A percentile compares a stretch with the other conserved stretches of the same genome.
These are phyloP conservation scores for Gallinago nigripennis DNA, from an alignment of 2,797 vertebrate genomes.

Conservation along the genomic window DNA sequence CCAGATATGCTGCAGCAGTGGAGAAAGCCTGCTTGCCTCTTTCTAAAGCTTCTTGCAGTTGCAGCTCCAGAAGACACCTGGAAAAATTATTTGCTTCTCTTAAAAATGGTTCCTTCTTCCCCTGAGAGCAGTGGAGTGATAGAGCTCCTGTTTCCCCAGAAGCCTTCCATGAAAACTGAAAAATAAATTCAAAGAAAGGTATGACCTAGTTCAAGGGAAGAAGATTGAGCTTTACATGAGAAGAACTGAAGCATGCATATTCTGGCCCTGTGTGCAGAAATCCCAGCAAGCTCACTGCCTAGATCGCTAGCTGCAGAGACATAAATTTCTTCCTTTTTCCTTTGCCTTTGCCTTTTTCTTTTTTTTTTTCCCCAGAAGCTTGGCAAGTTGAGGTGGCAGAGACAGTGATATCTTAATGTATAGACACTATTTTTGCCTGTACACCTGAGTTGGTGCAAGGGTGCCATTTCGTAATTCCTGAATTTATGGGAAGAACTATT, in stretches of 20 bases:
- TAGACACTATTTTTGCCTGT: neutral
- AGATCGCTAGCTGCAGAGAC: neutral
- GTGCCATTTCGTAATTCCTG: neutral
- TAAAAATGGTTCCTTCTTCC: neutral
- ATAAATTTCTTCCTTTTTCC: neutral
- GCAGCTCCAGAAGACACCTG: neutral
- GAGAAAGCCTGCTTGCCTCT: neutral
- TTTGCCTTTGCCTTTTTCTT: neutral
- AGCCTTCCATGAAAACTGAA: neutral
- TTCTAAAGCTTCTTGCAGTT: neutral
- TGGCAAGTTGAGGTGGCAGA: neutral
- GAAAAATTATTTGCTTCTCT: neutral
- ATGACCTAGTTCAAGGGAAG: neutral
- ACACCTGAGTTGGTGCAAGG: neutral
- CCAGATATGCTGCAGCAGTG: neutral
- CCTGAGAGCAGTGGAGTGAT: neutral
- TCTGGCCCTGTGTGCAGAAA: neutral
- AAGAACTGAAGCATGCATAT: neutral
- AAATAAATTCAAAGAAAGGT: neutral
- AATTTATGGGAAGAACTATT: neutral
- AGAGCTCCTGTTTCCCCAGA: neutral
- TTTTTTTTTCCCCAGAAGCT: neutral
- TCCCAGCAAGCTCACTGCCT: neutral
- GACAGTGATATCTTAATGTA: neutral
- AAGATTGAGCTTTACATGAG: neutral